Evolutionary conservation across 2,113 vertebrate genomes (phyloP).

Genomic region (Pseudolaguvia tuberculata): DNA sequence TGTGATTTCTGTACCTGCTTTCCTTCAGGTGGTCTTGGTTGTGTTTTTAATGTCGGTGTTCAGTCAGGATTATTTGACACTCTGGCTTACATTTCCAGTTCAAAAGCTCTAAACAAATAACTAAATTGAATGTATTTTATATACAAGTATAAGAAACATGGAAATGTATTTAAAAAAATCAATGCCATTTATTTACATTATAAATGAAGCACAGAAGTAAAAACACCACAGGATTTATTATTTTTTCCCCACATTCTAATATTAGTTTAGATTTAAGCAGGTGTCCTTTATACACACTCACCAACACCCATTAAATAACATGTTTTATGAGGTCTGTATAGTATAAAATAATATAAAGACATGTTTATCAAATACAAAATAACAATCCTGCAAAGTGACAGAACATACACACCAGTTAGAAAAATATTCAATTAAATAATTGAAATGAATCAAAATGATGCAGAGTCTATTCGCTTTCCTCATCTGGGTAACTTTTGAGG

Average conservation of each 20-base stretch:
- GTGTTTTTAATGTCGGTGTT: not conserved
- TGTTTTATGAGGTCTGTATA: not conserved
- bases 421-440: conserved; percentile 33
- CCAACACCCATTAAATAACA: not conserved
- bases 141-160: not conserved
- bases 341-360: conserved; percentile 18
- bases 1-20: not conserved
- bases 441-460: not conserved
- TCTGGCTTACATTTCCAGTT: not conserved
- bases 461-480: conserved; percentile 6
- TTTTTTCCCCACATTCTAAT: not conserved
- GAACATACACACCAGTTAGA: conserved; percentile 19
- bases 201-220: not conserved
- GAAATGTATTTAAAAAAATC: conserved; percentile 6
- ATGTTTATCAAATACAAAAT: not conserved
- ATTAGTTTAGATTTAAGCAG: conserved; percentile 2
- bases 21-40: not conserved
- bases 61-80: not conserved
- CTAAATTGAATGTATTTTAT: not conserved
- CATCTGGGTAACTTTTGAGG: conserved; percentile 73
- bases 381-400: not conserved
- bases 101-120: not conserved
- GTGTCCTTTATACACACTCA: not conserved
- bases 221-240: not conserved
- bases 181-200: conserved; percentile 22